phyloP scores from a whole-genome alignment of 2,888 invertebrate genomes.

The Epistrophella euchroma region DNA sequence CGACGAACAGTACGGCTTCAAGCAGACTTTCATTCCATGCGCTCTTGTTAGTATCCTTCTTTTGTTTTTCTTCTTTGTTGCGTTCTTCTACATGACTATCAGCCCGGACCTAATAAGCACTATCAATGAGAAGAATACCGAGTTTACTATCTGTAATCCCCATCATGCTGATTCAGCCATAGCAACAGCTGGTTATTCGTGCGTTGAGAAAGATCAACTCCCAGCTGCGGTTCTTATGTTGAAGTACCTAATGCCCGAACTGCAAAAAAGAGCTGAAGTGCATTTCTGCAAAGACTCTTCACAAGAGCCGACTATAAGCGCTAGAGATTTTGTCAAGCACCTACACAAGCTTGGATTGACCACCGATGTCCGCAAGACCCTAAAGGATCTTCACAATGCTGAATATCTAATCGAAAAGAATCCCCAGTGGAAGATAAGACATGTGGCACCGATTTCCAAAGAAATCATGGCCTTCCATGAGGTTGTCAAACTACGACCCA shows the following conservation, averaged over 20 bases:
- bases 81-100: conserved; percentile 88
- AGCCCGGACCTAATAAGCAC: conserved; percentile 81
- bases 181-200: conserved; percentile 83
- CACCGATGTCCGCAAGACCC: conserved; percentile 76
- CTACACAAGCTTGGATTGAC: conserved; percentile 78
- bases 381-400: conserved; percentile 86
- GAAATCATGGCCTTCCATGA: conserved; percentile 83
- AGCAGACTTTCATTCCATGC: conserved; percentile 86
- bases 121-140: conserved; percentile 83
- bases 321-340: conserved; percentile 87
- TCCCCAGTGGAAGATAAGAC: conserved; percentile 89
- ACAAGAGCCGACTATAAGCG: conserved; percentile 86
- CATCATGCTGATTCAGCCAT: conserved; percentile 82
- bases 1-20: conserved; percentile 79
- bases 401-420: conserved; percentile 89
- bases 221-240: conserved; percentile 87
- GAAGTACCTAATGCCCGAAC: conserved; percentile 87
- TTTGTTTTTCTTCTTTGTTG: conserved; percentile 88
- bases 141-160: conserved; percentile 86
- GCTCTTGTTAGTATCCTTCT: conserved; percentile 86
- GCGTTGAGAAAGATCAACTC: conserved; percentile 87
- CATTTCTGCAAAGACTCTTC: conserved; percentile 82
- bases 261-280: conserved; percentile 85
- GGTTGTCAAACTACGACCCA: conserved; percentile 82
- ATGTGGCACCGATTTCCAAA: conserved; percentile 84